Conservation (phyloP, 1,140 invertebrate genomes). For the Sitodiplosis mosellana region DNA sequence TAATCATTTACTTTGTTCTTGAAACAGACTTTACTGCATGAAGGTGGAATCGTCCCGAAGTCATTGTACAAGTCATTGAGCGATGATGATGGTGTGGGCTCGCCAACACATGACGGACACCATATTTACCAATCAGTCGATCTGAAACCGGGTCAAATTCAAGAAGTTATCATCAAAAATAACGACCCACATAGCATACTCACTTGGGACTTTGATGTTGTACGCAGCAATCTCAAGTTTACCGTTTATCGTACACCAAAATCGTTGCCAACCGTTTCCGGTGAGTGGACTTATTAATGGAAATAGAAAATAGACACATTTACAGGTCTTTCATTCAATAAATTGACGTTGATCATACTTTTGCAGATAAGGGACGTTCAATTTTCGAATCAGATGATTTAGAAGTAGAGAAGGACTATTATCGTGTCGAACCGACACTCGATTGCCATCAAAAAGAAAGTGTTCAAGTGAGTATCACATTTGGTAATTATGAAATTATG, state of each 20-base stretch:
- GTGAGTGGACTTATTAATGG: constrained; percentile 11
- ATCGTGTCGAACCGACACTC: constrained; percentile 58
- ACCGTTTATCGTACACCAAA: constrained; percentile 54
- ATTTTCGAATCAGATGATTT: constrained; percentile 49
- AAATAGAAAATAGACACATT: no score
- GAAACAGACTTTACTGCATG: constrained; percentile 61
- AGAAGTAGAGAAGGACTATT: constrained; percentile 62
- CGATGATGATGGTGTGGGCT: constrained; percentile 29
- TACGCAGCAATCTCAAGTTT: constrained; percentile 76
- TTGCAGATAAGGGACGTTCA: constrained; percentile 22
- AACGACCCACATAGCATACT: constrained; percentile 74
- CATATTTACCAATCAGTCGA: constrained; percentile 35
- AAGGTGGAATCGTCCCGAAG: constrained; percentile 81
- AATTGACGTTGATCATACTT: no score
- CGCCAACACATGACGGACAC: constrained; percentile 21
- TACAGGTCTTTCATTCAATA: no score
- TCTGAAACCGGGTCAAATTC: constrained; percentile 40
- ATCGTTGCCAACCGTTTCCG: constrained; percentile 24
- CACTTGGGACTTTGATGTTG: constrained; percentile 94
- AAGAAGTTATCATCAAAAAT: constrained; percentile 69
- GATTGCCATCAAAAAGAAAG: constrained; percentile 85
- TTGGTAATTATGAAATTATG: no score
- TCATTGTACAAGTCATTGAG: constrained; percentile 62
- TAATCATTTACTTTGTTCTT: not conserved
- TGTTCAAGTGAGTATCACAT: constrained; percentile 48